These are phyloP conservation scores for Drosophila ironensis DNA, from an alignment of 1,140 invertebrate genomes.

Conservation along the genomic window DNA sequence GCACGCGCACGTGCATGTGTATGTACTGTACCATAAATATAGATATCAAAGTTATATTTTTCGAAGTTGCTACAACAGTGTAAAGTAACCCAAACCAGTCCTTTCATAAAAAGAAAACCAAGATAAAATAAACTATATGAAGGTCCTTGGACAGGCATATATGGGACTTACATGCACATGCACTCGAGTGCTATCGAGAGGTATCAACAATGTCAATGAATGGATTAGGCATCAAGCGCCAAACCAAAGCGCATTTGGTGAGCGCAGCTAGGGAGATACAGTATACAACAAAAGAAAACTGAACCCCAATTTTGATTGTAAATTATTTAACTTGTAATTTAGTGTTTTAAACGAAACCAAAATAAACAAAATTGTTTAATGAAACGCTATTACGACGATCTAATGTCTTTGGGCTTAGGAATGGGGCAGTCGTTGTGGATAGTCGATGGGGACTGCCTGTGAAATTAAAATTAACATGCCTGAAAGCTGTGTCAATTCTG, in stretches of 20 bases:
- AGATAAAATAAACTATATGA: too few species aligned
- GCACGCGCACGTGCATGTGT: slow-evolving; percentile 17
- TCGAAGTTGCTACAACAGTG: slow-evolving; percentile 45
- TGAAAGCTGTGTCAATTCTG: too few species aligned
- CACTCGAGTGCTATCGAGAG: slow-evolving; percentile 15
- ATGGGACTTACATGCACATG: slow-evolving; percentile 21
- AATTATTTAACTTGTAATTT: slow-evolving; percentile 62
- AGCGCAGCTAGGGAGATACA: slow-evolving; percentile 17
- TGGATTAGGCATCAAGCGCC: background rate
- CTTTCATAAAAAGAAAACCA: background rate
- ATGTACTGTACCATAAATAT: slow-evolving; percentile 22
- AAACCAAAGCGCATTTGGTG: background rate
- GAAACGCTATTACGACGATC: slow-evolving; percentile 38
- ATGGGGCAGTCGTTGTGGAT: too few species aligned
- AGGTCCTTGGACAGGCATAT: background rate
- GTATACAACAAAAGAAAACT: slow-evolving; percentile 41
- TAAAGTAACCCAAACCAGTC: slow-evolving; percentile 17
- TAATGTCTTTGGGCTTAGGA: background rate
- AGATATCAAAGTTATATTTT: slow-evolving; percentile 42
- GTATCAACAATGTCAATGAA: slow-evolving; percentile 13
- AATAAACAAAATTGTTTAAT: slow-evolving; percentile 61
- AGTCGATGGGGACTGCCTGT: too few species aligned
- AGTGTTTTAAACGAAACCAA: slow-evolving; percentile 58
- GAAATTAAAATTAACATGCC: too few species aligned
- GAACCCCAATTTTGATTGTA: slow-evolving; percentile 72